Evolutionary conservation across 2,797 vertebrate species (phyloP).

Genomic region (Coregonus suidteri): DNA sequence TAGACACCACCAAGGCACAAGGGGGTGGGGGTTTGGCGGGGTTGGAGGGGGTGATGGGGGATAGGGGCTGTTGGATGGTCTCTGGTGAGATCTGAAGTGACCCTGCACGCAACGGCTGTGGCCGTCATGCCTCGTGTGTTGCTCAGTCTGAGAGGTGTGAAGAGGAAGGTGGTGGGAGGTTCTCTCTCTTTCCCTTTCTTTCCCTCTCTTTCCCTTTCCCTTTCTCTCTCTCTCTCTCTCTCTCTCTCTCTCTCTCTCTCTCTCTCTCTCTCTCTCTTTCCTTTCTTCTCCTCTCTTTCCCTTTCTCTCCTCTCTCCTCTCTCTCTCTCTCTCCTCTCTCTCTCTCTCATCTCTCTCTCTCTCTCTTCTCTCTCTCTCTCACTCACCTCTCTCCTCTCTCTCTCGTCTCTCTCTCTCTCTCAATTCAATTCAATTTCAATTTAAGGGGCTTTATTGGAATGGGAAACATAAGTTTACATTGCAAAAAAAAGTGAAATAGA

Average conservation of each 20-base stretch:
- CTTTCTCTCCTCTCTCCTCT: neutral
- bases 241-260: neutral
- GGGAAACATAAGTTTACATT: too few relatives aligned
- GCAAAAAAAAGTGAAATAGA: too few relatives aligned
- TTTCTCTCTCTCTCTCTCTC: neutral
- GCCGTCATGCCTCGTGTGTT: constrained; percentile 12
- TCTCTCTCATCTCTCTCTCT: constrained; percentile 17
- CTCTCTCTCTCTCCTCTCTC: neutral
- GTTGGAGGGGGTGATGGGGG: constrained; percentile 17
- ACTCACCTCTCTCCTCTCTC: neutral
- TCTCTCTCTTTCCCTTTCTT: neutral
- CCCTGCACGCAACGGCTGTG: constrained; percentile 33
- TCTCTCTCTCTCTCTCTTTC: too few relatives aligned
- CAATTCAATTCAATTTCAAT: too few relatives aligned
- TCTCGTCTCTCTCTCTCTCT: neutral
- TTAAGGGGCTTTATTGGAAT: too few relatives aligned
- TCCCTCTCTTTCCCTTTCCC: neutral
- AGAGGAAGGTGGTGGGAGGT: constrained; percentile 6
- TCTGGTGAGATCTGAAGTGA: constrained; percentile 43
- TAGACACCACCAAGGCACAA: neutral
- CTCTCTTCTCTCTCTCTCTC: constrained; percentile 8
- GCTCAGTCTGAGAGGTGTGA: constrained; percentile 39
- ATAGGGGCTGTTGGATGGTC: constrained; percentile 30
- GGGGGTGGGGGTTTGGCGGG: too few relatives aligned
- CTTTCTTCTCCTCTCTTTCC: neutral